Conservation (phyloP, 1,140 invertebrate genomes). For the Zeugodacus cucurbitae region DNA sequence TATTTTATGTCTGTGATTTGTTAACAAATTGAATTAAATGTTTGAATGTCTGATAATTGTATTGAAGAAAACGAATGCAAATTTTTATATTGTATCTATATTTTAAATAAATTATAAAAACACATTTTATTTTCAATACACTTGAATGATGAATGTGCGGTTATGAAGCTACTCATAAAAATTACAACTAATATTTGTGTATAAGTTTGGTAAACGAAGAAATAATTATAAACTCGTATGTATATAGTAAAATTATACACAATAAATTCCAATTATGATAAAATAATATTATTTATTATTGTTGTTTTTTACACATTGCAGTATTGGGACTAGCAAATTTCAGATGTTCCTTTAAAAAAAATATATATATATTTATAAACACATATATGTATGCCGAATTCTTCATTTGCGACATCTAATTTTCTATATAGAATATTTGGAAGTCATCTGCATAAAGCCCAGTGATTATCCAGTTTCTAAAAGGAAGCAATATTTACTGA, state of each 20-base stretch:
- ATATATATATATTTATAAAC: not conserved
- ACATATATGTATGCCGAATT: not conserved
- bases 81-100: not conserved
- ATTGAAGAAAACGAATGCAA: not conserved
- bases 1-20: constrained; percentile 31
- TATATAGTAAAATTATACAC: constrained; percentile 34
- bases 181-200: not conserved
- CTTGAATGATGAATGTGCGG: not conserved
- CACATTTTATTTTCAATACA: not conserved
- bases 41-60: not conserved
- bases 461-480: constrained; percentile 57
- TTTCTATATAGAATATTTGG: constrained; percentile 55
- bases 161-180: not conserved
- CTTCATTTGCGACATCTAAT: not conserved
- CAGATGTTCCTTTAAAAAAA: not conserved
- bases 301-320: not conserved
- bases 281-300: not conserved
- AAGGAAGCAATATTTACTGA: constrained; percentile 36
- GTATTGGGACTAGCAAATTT: not conserved
- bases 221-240: constrained; percentile 25
- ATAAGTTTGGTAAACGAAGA: not conserved
- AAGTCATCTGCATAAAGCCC: constrained; percentile 60
- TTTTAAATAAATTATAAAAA: not conserved
- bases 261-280: constrained; percentile 38
- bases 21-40: constrained; percentile 4